Evolutionary conservation across 1,140 invertebrate species (phyloP), one percentile per base, ranked within the genome.

Genomic region (Drosophila orosa): DNA sequence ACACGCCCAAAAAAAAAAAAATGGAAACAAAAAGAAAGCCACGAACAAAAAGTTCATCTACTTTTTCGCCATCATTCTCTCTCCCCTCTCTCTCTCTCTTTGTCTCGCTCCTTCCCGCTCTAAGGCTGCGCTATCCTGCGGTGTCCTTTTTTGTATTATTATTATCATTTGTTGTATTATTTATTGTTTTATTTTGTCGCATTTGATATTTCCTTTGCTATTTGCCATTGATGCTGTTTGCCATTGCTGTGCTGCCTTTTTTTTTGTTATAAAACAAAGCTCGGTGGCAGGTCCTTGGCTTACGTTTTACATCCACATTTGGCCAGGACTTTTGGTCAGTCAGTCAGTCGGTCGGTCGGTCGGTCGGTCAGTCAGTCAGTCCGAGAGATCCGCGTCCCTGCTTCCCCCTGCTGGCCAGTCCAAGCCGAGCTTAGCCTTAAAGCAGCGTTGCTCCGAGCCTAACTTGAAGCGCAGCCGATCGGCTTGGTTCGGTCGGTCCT

Each of bases 221-320:
- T 52, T 54, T 27, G 37, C 47, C 8, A 45, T 45, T 33, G 13
- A 13, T 35, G 27, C 7, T 47, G 39, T 22, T 39, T 73, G 50
- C 45, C 15, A 24, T 8, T 45, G 37, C 19, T 73, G 19, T 68
- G 3, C 29, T n/a, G n/a, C n/a, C n/a, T n/a, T n/a, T n/a, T 42
- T 39, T 15, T 52, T 67, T 75, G 73, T 75, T 75, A 67, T 75
- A 75, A 75, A 67, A 76, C 62, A 67, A 75, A 76, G 65, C 39
- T 31, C 35, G 44, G 44, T 33, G 31, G 17, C 29, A 61, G 50
- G 47, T 55, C 72, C 45, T 29, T 63, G 22, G 73, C 61, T 75
- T 76, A 76, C 73, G 61, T 69, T 77, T 69, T 54, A 68, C 74
- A 57, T 40, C 60, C 48, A 29, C 73, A 66, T 60, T 40, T n/a